Conservation (phyloP, 2,797 vertebrate genomes). For the Megaceryle alcyon region DNA sequence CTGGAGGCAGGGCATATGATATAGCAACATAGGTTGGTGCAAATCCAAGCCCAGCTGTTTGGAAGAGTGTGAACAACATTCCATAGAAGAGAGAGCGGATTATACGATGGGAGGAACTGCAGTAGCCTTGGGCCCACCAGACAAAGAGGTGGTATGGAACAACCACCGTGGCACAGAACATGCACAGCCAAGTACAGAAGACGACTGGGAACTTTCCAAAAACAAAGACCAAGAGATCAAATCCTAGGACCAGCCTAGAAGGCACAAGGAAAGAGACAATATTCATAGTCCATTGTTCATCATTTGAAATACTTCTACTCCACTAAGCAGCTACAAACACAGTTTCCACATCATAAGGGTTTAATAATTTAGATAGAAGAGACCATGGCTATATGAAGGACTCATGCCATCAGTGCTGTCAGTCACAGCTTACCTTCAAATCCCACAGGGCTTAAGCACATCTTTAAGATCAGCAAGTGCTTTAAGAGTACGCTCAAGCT, state of each 20-base stretch:
- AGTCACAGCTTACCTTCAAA: constrained; percentile 24
- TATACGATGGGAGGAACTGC: constrained; percentile 69
- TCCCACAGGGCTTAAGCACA: constrained; percentile 12
- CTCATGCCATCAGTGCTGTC: not conserved
- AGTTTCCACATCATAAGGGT: not conserved
- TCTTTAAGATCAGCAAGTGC: not conserved
- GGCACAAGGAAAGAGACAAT: not conserved
- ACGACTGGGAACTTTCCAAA: constrained; percentile 91
- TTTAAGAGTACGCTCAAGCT: not conserved
- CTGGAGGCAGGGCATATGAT: constrained; percentile 86
- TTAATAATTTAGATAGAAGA: not conserved
- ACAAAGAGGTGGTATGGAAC: constrained; percentile 88
- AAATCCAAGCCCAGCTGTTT: constrained; percentile 85
- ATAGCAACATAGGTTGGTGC: constrained; percentile 86
- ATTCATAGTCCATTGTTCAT: not conserved
- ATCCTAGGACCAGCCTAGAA: constrained; percentile 91
- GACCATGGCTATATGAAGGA: not conserved
- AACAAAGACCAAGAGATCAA: constrained; percentile 90
- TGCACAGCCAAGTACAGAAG: constrained; percentile 89
- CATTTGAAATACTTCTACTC: not conserved
- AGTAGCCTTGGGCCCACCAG: constrained; percentile 85
- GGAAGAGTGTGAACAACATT: constrained; percentile 84
- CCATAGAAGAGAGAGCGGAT: constrained; percentile 80
- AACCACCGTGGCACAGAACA: constrained; percentile 87
- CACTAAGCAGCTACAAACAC: not conserved